Evolutionary conservation across 2,888 invertebrate species (phyloP).

Genomic region (Tuberolachnus salignus): DNA sequence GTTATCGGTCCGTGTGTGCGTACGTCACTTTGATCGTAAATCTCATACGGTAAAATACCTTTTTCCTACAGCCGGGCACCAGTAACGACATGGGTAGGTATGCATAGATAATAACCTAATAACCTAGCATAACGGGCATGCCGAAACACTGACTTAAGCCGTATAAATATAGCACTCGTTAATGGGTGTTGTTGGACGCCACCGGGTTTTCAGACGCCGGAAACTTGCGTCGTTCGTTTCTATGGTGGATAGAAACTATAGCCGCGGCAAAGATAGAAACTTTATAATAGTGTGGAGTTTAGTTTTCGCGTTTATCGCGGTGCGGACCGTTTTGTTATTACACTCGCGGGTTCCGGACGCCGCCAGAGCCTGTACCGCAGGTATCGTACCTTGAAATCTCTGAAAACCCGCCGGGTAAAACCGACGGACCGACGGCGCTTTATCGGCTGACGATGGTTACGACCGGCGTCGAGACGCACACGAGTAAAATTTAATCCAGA

Average conservation of each 20-base stretch:
- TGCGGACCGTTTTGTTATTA: neutral
- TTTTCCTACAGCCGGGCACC: too few species aligned
- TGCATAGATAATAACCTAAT: too few species aligned
- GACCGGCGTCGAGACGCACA: too few species aligned
- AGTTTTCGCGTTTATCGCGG: constrained; percentile 17
- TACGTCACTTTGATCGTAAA: too few species aligned
- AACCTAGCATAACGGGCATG: neutral
- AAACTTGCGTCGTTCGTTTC: constrained; percentile 31
- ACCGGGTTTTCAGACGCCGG: constrained; percentile 23
- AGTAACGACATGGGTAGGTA: too few species aligned
- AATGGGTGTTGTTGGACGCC: constrained; percentile 37
- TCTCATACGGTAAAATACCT: too few species aligned
- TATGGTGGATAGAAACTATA: neutral
- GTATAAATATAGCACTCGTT: constrained; percentile 35
- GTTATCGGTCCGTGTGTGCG: too few species aligned
- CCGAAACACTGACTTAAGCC: constrained; percentile 2
- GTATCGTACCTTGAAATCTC: constrained; percentile 4
- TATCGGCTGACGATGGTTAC: too few species aligned
- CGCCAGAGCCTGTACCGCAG: too few species aligned
- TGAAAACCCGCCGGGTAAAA: too few species aligned
- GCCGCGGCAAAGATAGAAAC: constrained; percentile 26
- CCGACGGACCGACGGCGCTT: too few species aligned
- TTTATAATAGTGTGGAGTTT: constrained; percentile 24
- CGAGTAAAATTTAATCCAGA: too few species aligned
- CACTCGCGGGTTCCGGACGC: neutral